Percentiles rank a stretch among this genome's conserved stretches.
These are phyloP conservation scores for Trachelus tabidus DNA, from an alignment of 2,888 invertebrate genomes.

Conservation along the genomic window DNA sequence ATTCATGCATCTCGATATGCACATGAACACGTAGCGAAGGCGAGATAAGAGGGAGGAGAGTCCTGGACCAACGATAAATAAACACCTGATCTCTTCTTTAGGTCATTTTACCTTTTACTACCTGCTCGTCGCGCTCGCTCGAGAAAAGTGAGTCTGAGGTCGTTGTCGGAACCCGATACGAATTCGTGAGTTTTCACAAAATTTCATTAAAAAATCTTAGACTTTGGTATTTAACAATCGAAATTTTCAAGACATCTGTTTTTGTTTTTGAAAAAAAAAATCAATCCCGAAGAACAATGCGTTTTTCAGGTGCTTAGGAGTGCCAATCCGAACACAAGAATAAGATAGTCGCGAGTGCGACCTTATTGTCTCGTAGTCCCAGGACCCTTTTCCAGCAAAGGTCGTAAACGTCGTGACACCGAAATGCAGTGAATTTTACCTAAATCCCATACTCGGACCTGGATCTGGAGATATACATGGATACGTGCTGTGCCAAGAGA, in stretches of 20 bases:
- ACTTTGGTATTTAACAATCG: not conserved
- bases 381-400: slow-evolving; percentile 20
- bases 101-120: slow-evolving; percentile 15
- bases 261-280: not conserved
- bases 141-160: slow-evolving; percentile 8
- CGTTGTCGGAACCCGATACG: slow-evolving; percentile 1
- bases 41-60: not conserved
- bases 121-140: slow-evolving; percentile 18
- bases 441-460: slow-evolving; percentile 26
- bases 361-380: not conserved
- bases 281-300: not conserved
- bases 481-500: slow-evolving; percentile 19
- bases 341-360: not conserved
- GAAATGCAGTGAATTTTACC: slow-evolving; percentile 15
- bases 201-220: not conserved
- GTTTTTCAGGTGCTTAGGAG: not conserved
- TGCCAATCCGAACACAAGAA: not conserved
- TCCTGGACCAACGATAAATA: slow-evolving; percentile 16
- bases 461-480: slow-evolving; percentile 30
- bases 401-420: slow-evolving; percentile 30
- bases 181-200: not conserved
- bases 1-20: not conserved
- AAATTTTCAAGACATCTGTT: not conserved
- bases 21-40: not conserved
- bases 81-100: slow-evolving; percentile 25